Base-by-base conservation (phyloP, 1,140 invertebrate species). In the Coelopa frigida region DNA sequence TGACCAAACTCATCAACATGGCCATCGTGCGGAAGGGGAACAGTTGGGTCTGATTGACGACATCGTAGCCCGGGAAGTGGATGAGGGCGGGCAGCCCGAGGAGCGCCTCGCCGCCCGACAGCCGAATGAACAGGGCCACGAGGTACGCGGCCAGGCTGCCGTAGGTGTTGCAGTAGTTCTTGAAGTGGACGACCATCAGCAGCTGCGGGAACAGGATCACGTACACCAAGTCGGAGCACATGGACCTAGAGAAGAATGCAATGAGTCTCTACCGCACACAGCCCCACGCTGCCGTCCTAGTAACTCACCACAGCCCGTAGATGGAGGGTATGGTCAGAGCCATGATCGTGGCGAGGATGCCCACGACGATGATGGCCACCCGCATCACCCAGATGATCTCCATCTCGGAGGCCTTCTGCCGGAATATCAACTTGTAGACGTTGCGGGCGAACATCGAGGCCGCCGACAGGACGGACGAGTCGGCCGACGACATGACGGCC, bases 381-480 rank as follows among this genome's bases (percentile, higher is more conserved):
- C 94, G 78, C 94, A 99, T 98, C 59, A 98, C 93, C 88, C 92
- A 94, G 56, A 98, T 89, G 54, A 98, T 94, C 77, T 98, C 94
- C 78, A 87, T 88, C 70, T 95, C 92, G 36, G 89, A 93, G 22
- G 92, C 92, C 71, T 85, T 82, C 72, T 94, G 91, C 52, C 93
- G 75, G 73, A 98, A 94, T 62, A 97, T 92, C 59, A 95, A 78
- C 73, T 92, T 94, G 78, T 97, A 98, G 48, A 98, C 88, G 70
- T 98, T 98, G 62, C 93, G 81, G 42, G 95, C 93, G 70, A 98
- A 98, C 94, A 98, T 98, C 14, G 93, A 95, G 50, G 89, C 89
- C 3, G 95, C 94, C 14, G 92, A 95, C 8, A 98, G 78, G 21
- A 98, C 89, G 49, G 93, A 96, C 29, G 94, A 98, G 70, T 98